Percentiles rank a stretch among this genome's conserved stretches.
Conservation (phyloP, 2,888 invertebrate genomes). For the Drosophila barbarae region DNA sequence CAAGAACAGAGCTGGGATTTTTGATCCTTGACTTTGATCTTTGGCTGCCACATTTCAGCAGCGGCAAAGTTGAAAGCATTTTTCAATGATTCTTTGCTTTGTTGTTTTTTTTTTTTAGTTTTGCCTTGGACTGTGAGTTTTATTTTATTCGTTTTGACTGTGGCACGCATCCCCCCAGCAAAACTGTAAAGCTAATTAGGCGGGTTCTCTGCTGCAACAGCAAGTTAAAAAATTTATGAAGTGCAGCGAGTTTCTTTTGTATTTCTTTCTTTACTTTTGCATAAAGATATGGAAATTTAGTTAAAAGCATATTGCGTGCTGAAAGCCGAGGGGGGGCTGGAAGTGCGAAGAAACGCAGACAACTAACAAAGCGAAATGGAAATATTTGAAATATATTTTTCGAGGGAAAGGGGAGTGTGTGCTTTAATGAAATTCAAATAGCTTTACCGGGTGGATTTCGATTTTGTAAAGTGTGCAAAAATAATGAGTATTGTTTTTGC, state of each 20-base stretch:
- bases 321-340: neutral
- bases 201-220: conserved; percentile 31
- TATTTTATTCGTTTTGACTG: conserved; percentile 16
- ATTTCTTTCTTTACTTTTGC: conserved; percentile 49
- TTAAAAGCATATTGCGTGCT: conserved; percentile 35
- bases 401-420: neutral
- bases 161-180: conserved; percentile 57
- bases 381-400: conserved; percentile 26
- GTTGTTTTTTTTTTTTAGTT: neutral
- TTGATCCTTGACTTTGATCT: conserved; percentile 74
- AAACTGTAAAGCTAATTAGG: conserved; percentile 70
- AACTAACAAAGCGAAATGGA: conserved; percentile 45
- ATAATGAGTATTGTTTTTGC: conserved; percentile 53
- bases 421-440: conserved; percentile 42
- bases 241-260: conserved; percentile 65
- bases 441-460: conserved; percentile 19
- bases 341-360: conserved; percentile 41
- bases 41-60: conserved; percentile 62
- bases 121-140: conserved; percentile 3
- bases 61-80: conserved; percentile 71
- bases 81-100: conserved; percentile 35
- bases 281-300: conserved; percentile 52
- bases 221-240: conserved; percentile 68
- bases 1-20: conserved; percentile 49
- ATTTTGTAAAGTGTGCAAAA: conserved; percentile 33